A percentile compares a stretch with the other conserved stretches of the same genome.
Conservation (phyloP, 1,140 invertebrate species). For the Drosophila tropicalis region DNA sequence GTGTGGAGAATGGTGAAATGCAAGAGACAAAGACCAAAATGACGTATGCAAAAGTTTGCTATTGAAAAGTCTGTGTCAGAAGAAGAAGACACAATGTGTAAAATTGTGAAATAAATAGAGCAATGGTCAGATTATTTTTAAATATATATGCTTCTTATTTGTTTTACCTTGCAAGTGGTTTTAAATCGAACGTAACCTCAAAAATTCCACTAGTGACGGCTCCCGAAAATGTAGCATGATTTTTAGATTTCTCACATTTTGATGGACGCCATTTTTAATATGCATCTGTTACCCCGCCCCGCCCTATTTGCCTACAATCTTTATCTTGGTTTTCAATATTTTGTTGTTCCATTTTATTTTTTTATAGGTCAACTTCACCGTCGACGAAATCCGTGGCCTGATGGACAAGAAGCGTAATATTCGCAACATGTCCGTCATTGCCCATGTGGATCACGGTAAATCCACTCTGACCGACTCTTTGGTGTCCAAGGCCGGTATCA, state of each 20-base stretch:
- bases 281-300: constrained; percentile 5
- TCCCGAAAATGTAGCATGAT: constrained; percentile 37
- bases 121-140: constrained; percentile 17
- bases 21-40: constrained; percentile 14
- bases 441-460: constrained; percentile 99
- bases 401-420: constrained; percentile 99
- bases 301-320: constrained; percentile 11
- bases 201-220: constrained; percentile 34
- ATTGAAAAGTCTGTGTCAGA: constrained; percentile 6
- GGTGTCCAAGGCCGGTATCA: constrained; percentile 99
- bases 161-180: constrained; percentile 55
- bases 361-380: constrained; percentile 99
- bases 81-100: constrained; percentile 23
- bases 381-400: constrained; percentile 99
- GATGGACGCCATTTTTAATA: constrained; percentile 63
- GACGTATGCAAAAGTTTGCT: constrained; percentile 11
- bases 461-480: constrained; percentile 99
- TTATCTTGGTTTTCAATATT: constrained; percentile 4
- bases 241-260: constrained; percentile 20
- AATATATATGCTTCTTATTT: constrained; percentile 13
- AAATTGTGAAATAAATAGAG: constrained; percentile 32
- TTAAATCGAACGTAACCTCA: constrained; percentile 59
- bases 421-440: constrained; percentile 99
- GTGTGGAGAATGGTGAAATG: constrained; percentile 8
- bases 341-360: too few species aligned